A percentile compares a stretch with the other conserved stretches of the same genome.
Evolutionary conservation across 2,113 vertebrate species (phyloP).

Genomic region (Herpailurus yagouaroundi): DNA sequence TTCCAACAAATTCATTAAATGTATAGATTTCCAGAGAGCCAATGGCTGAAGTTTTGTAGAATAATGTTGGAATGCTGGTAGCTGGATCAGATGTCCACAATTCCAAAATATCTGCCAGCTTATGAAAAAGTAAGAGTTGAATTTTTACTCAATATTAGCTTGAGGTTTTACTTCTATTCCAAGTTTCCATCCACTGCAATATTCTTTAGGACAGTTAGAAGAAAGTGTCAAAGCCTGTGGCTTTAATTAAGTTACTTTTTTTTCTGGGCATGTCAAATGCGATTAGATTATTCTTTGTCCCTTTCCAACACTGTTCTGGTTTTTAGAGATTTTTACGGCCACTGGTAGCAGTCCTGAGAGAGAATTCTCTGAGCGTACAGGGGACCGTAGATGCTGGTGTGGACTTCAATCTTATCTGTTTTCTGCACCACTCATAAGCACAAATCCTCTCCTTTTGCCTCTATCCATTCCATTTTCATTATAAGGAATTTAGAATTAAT

Average conservation of each 20-base stretch:
- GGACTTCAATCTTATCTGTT: background rate
- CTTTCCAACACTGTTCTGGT: background rate
- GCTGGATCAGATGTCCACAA: background rate
- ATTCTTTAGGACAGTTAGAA: background rate
- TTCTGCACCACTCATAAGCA: background rate
- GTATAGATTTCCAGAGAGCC: background rate
- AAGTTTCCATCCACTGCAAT: background rate
- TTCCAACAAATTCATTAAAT: conserved; percentile 2
- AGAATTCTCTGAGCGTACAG: background rate
- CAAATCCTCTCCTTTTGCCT: background rate
- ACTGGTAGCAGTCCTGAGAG: background rate
- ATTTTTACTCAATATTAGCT: background rate
- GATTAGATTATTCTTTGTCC: background rate
- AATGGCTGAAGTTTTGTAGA: background rate
- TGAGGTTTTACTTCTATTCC: background rate
- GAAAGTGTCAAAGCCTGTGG: background rate
- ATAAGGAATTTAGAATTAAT: background rate
- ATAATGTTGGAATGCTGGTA: background rate
- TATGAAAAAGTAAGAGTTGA: background rate
- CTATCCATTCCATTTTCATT: background rate
- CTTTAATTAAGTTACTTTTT: conserved; percentile 2
- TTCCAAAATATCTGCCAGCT: conserved; percentile 1
- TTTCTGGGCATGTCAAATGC: background rate
- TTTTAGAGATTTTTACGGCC: background rate
- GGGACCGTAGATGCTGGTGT: background rate